Evolutionary conservation across 2,113 vertebrate species (phyloP).

Genomic region (Phaetusa simplex): DNA sequence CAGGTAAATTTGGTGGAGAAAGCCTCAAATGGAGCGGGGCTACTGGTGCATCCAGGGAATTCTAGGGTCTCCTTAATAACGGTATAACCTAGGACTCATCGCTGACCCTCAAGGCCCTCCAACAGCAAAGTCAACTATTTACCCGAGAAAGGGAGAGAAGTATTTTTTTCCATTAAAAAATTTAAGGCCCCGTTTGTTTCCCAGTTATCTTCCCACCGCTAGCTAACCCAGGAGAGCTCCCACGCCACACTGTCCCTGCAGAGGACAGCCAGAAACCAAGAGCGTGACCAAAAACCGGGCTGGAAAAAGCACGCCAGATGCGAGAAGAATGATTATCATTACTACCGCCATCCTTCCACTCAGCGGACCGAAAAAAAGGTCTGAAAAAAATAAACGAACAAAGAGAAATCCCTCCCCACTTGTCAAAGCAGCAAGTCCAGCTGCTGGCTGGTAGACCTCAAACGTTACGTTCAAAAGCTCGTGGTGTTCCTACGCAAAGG

Average conservation of each 20-base stretch:
- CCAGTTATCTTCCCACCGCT: background rate
- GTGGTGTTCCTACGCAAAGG: fast-evolving
- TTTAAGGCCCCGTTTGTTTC: background rate
- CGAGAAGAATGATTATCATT: fast-evolving
- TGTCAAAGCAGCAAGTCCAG: background rate
- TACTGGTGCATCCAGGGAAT: background rate
- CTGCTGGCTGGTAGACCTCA: background rate
- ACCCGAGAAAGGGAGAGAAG: background rate
- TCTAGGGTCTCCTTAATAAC: background rate
- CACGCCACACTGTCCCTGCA: background rate
- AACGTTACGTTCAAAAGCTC: background rate
- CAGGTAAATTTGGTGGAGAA: background rate
- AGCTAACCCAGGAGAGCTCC: background rate
- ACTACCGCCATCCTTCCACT: background rate
- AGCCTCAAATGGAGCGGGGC: background rate
- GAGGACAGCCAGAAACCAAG: background rate
- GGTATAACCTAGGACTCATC: background rate
- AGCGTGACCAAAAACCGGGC: background rate
- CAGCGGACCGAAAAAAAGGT: background rate
- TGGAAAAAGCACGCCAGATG: background rate
- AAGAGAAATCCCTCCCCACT: background rate
- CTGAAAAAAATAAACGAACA: background rate
- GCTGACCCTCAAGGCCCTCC: background rate
- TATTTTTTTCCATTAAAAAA: background rate
- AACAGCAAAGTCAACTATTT: background rate